phyloP scores from a whole-genome alignment of 2,888 invertebrate species.

The Sarcophaga variegata region DNA sequence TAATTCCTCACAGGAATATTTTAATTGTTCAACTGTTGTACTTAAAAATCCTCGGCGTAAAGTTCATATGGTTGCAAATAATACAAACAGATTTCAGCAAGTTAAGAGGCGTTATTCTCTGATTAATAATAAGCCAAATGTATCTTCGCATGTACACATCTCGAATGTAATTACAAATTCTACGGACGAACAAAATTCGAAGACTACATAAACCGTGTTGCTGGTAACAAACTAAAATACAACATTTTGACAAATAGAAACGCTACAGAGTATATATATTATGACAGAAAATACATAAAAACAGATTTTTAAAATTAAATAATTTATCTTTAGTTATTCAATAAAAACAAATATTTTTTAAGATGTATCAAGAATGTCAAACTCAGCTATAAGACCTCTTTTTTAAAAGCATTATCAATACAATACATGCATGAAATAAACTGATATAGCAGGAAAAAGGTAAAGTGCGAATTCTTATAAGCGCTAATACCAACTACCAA shows the following conservation, averaged over 20 bases:
- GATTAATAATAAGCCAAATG: slow-evolving; percentile 28
- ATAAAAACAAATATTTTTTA: slow-evolving; percentile 54
- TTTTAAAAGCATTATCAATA: neutral
- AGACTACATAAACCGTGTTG: slow-evolving; percentile 48
- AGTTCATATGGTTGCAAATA: slow-evolving; percentile 13
- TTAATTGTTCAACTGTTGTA: slow-evolving; percentile 9
- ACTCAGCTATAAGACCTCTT: slow-evolving; percentile 1
- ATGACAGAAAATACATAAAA: slow-evolving; percentile 41
- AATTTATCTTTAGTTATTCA: slow-evolving; percentile 57
- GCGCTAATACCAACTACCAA: neutral
- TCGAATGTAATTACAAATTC: slow-evolving; percentile 7
- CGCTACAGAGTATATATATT: slow-evolving; percentile 47
- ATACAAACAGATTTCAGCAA: slow-evolving; percentile 24
- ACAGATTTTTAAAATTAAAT: slow-evolving; percentile 51
- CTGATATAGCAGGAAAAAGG: neutral
- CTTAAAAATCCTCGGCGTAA: slow-evolving; percentile 34
- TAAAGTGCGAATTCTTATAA: neutral
- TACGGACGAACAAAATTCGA: neutral
- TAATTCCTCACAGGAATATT: neutral
- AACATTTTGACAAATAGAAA: slow-evolving; percentile 51
- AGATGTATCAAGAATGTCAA: slow-evolving; percentile 55
- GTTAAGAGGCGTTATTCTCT: slow-evolving; percentile 21
- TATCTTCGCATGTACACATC: neutral
- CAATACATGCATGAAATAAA: slow-evolving; percentile 17
- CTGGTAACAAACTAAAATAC: slow-evolving; percentile 57